Conservation (phyloP, 2,888 invertebrate species). For the Dasysyrphus albostriatus region DNA sequence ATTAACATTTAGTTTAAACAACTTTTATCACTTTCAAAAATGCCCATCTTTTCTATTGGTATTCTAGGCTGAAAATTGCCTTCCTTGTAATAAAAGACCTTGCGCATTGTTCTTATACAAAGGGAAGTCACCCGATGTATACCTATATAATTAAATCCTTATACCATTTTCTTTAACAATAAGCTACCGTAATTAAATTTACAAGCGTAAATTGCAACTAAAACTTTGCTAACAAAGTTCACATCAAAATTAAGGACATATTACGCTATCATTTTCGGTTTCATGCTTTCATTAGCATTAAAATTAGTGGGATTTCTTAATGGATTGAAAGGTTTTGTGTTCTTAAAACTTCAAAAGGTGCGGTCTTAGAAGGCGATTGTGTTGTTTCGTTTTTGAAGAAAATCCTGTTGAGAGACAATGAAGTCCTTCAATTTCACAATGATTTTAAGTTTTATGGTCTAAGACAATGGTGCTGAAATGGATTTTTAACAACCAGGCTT, state of each 20-base stretch:
- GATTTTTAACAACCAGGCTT: neutral
- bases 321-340: conserved; percentile 22
- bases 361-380: neutral
- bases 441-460: neutral
- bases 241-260: conserved; percentile 33
- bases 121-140: neutral
- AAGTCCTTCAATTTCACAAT: neutral
- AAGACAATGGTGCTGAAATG: neutral
- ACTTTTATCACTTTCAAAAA: conserved; percentile 1
- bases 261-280: conserved; percentile 31
- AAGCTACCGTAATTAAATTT: conserved; percentile 36
- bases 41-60: neutral
- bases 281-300: conserved; percentile 40
- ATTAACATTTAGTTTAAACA: conserved; percentile 11
- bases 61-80: neutral
- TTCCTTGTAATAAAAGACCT: neutral
- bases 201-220: conserved; percentile 41
- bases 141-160: neutral
- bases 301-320: conserved; percentile 43
- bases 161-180: neutral
- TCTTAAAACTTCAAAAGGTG: conserved; percentile 16
- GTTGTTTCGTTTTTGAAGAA: neutral
- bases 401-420: neutral
- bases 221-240: conserved; percentile 48
- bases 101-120: neutral